Evolutionary conservation across 2,797 vertebrate genomes (phyloP).

Genomic region (Eulemur mongoz): DNA sequence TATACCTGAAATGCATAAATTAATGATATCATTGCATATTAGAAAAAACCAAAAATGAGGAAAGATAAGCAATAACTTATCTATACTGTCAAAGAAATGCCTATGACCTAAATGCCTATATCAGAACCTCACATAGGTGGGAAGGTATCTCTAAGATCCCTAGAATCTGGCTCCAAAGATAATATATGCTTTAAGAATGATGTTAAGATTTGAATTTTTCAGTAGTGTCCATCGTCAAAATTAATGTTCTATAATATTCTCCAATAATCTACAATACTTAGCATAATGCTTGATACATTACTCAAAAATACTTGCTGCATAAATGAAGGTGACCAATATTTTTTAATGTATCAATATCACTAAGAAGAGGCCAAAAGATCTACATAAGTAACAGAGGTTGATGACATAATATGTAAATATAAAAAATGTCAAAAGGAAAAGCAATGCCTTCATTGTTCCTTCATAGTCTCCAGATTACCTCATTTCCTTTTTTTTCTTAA

Average conservation of each 20-base stretch:
- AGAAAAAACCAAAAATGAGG: background rate
- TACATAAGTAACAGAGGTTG: background rate
- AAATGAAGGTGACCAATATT: background rate
- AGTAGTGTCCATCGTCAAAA: background rate
- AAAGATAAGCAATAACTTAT: background rate
- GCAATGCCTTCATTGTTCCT: background rate
- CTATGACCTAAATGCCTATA: background rate
- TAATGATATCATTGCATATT: background rate
- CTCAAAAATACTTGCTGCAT: background rate
- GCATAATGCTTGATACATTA: background rate
- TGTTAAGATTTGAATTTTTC: conserved; percentile 22
- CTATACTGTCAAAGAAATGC: background rate
- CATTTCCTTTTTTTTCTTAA: background rate
- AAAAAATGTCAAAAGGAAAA: conserved; percentile 36
- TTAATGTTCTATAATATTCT: conserved; percentile 30
- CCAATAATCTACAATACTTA: background rate
- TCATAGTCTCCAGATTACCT: background rate
- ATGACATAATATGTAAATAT: background rate
- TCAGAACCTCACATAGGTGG: background rate
- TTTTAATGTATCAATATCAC: background rate
- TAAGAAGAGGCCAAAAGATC: background rate
- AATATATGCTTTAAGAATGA: background rate
- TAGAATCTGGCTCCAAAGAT: background rate
- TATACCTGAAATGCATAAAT: background rate
- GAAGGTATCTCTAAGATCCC: background rate